Percentiles rank a stretch among this genome's conserved stretches.
phyloP scores from a whole-genome alignment of 2,888 invertebrate species.

The Drosophila formosana region DNA sequence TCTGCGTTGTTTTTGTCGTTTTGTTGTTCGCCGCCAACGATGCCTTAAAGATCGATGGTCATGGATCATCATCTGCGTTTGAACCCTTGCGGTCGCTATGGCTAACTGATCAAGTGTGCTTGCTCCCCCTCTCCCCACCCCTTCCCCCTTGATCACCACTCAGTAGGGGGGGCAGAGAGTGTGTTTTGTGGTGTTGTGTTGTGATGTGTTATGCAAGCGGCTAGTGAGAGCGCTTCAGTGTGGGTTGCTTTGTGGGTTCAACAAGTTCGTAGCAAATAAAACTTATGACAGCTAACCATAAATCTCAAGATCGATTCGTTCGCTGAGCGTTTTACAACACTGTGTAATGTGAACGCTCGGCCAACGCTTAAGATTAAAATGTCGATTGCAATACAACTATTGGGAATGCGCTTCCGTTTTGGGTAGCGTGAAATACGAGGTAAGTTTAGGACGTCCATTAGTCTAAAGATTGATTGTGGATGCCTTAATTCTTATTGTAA shows the following conservation, averaged over 20 bases:
- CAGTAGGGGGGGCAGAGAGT: neutral
- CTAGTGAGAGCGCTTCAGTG: constrained; percentile 12
- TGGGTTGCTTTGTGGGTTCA: constrained; percentile 15
- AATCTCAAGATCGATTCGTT: constrained; percentile 12
- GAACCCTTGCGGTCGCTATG: constrained; percentile 54
- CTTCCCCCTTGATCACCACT: neutral
- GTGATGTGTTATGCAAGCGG: constrained; percentile 11
- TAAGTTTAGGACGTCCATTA: neutral
- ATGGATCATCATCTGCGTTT: constrained; percentile 47
- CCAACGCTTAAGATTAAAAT: neutral
- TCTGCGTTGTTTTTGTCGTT: constrained; percentile 8
- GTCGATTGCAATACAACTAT: neutral
- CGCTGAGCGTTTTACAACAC: constrained; percentile 12
- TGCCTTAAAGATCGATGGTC: constrained; percentile 49
- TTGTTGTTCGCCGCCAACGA: constrained; percentile 61
- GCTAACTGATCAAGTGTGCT: constrained; percentile 14
- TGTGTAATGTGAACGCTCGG: too few species aligned
- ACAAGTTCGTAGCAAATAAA: constrained; percentile 15
- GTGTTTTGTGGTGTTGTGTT: too few species aligned
- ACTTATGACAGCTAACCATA: constrained; percentile 7
- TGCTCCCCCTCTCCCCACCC: neutral
- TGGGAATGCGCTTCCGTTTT: neutral
- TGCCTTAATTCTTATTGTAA: too few species aligned
- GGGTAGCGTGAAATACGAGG: neutral
- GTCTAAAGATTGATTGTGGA: too few species aligned